These are phyloP conservation scores for Phataginus tricuspis DNA, from an alignment of 2,797 vertebrate species.

Conservation along the genomic window DNA sequence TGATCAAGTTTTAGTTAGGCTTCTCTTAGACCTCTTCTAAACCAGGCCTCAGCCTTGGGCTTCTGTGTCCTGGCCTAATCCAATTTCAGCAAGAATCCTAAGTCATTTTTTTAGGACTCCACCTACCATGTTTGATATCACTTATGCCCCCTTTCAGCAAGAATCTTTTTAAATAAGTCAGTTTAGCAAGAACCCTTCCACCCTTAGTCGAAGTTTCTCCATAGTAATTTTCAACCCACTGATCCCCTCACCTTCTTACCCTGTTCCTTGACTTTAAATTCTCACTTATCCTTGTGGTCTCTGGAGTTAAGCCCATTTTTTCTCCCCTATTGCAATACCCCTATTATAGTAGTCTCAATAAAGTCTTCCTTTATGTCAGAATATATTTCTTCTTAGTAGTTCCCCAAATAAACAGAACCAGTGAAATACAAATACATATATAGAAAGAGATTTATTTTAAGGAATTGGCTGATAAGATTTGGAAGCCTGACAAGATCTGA, in stretches of 20 bases:
- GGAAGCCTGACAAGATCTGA: not conserved
- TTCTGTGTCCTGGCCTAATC: not conserved
- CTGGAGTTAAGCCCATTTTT: not conserved
- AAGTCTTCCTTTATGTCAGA: not conserved
- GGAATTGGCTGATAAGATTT: not conserved
- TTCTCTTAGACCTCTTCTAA: not conserved
- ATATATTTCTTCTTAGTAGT: not conserved
- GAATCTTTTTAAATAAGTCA: not conserved
- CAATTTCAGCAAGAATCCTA: not conserved
- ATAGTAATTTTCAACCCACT: not conserved
- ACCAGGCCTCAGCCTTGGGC: not conserved
- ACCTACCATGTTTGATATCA: not conserved
- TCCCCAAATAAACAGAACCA: not conserved
- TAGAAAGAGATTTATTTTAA: not conserved
- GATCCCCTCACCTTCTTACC: not conserved
- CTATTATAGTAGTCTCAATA: not conserved
- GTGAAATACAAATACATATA: not conserved
- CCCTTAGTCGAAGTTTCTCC: not conserved
- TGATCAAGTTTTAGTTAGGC: not conserved
- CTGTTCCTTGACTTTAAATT: not conserved
- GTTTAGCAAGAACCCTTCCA: not conserved
- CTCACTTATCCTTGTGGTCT: not conserved
- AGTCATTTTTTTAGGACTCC: not conserved
- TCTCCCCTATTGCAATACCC: not conserved
- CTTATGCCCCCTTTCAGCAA: not conserved